Evolutionary conservation across 2,888 invertebrate genomes (phyloP).

Genomic region (Silvanus unidentatus): DNA sequence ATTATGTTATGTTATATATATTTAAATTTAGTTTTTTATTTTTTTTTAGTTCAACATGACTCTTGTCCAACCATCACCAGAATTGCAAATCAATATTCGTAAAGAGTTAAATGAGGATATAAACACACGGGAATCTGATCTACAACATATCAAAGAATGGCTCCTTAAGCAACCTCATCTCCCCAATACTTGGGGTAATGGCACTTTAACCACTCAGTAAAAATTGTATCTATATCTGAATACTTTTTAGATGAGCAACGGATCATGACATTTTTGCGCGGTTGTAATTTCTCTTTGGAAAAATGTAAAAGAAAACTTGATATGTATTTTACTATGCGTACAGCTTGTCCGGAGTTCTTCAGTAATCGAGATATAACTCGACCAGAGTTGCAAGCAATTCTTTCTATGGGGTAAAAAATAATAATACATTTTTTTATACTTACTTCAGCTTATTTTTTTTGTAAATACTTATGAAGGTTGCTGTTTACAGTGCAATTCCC

Average conservation of each 20-base stretch:
- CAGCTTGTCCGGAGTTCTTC: conserved; percentile 78
- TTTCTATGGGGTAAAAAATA: conserved; percentile 67
- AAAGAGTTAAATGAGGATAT: conserved; percentile 52
- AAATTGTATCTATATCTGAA: not conserved
- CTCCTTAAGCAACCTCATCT: conserved; percentile 61
- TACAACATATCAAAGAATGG: conserved; percentile 62
- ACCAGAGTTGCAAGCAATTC: conserved; percentile 66
- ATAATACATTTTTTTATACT: conserved; percentile 34
- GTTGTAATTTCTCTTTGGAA: conserved; percentile 81
- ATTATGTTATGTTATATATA: no score
- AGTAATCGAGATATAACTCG: conserved; percentile 66
- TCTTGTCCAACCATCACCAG: conserved; percentile 46
- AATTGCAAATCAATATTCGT: conserved; percentile 46
- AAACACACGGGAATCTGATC: conserved; percentile 52
- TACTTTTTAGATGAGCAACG: conserved; percentile 62
- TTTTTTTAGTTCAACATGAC: conserved; percentile 43
- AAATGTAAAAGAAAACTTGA: conserved; percentile 80
- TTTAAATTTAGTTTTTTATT: no score
- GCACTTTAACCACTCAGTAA: not conserved
- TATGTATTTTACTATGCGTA: conserved; percentile 83
- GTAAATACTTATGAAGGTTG: no score
- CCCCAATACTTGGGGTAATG: conserved; percentile 58
- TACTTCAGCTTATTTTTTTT: conserved; percentile 1
- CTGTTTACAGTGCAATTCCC: not conserved
- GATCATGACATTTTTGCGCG: conserved; percentile 74